Base-by-base conservation (phyloP, 37 sponge, comb jelly and placozoan species). In the Petrosia ficiformis region DNA sequence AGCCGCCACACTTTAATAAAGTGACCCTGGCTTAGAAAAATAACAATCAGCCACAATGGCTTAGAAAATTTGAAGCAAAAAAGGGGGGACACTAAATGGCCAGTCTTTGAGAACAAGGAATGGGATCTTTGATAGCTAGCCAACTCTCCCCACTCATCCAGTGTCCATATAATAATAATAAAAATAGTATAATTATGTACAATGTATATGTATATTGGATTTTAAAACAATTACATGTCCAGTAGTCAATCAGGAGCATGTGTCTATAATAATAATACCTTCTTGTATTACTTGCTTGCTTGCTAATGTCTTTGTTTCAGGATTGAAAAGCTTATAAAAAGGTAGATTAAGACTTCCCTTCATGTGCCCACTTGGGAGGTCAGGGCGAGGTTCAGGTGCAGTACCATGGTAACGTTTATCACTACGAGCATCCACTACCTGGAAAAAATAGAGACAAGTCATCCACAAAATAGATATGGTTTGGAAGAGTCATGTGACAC, bases 341-440 rank as follows among this genome's bases (percentile, higher is more conserved):
- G 79, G 89, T 22, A 92, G 1, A 41, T 77, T 92, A 64, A 59
- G 24, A 19, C 89, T 76, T 30, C 88, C 86, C 8, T 80, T 42
- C 79, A 92, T 92, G 86, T 84, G 89, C 43, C 93, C 93, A 84
- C 86, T 84, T 44, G 89, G 79, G 1, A 92, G 42, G 14, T 31
- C 25, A 30, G 93, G 78, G 67, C 76, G 77, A 36, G 93, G 89
- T 71, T 92, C 93, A 35, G 93, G 86, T 1, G 59, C 82, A 38
- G 81, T 76, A 29, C 93, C 93, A 59, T 66, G 32, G 58, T 88
- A 92, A 52, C 93, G 72, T 19, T 77, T 86, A 32, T 59, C 56
- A 24, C 77, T 57, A 2, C 93, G 67, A 4, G 86, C 86, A 81
- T 92, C 93, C 0, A 88, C 75, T 1, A 92, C 93, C 93, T 92